Evolutionary conservation across 2,888 invertebrate species (phyloP).

Genomic region (Antheraea yamamai): DNA sequence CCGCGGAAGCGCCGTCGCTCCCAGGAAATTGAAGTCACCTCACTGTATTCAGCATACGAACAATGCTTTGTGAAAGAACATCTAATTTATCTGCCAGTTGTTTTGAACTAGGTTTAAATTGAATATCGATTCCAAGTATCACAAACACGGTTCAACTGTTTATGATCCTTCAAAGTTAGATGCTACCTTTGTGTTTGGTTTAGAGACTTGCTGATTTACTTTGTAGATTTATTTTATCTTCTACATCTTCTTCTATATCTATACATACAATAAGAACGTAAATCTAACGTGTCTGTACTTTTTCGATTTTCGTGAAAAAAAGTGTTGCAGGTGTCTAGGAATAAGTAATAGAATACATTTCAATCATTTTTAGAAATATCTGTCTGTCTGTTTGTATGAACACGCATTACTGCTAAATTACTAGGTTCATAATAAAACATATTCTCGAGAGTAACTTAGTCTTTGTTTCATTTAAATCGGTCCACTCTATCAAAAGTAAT

Average conservation of each 20-base stretch:
- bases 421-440: too few species aligned
- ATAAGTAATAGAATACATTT: too few species aligned
- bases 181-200: slow-evolving; percentile 10
- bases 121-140: slow-evolving; percentile 68
- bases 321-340: neutral
- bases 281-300: too few species aligned
- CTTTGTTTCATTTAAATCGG: too few species aligned
- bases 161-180: slow-evolving; percentile 15
- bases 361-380: too few species aligned
- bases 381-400: too few species aligned
- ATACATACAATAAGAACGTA: neutral
- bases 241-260: neutral
- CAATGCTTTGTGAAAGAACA: slow-evolving; percentile 80
- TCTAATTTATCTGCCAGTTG: slow-evolving; percentile 76
- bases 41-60: slow-evolving; percentile 59
- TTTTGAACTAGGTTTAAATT: slow-evolving; percentile 74
- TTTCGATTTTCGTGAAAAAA: too few species aligned
- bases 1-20: slow-evolving; percentile 59
- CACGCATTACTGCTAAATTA: too few species aligned
- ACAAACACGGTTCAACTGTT: slow-evolving; percentile 23
- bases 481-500: too few species aligned
- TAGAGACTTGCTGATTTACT: neutral
- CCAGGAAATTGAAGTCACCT: slow-evolving; percentile 81
- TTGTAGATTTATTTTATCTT: neutral
- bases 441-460: too few species aligned